A percentile compares a stretch with the other conserved stretches of the same genome.
phyloP scores from a whole-genome alignment of 2,888 invertebrate genomes.

The Stenchaetothrips biformis region DNA sequence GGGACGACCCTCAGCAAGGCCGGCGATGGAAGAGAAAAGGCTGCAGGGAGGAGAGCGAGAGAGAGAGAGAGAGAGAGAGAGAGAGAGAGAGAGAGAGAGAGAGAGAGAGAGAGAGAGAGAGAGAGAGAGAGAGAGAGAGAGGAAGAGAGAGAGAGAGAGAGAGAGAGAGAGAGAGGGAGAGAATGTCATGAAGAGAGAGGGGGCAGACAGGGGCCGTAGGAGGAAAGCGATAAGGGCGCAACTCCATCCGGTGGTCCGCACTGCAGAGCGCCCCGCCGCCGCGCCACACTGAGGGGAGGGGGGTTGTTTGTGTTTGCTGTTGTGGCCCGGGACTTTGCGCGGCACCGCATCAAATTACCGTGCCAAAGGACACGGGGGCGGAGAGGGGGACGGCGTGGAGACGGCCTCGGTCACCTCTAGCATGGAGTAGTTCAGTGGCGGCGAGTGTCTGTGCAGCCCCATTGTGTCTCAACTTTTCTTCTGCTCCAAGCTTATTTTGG shows the following conservation, averaged over 20 bases:
- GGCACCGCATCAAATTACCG: slow-evolving; percentile 9
- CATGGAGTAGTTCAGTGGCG: too few relatives aligned
- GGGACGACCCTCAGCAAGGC: background rate
- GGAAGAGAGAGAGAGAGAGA: background rate
- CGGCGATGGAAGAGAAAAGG: background rate
- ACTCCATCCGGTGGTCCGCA: background rate
- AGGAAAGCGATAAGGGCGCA: background rate
- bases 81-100: background rate
- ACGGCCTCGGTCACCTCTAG: too few relatives aligned
- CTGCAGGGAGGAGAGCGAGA: background rate
- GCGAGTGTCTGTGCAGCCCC: too few relatives aligned
- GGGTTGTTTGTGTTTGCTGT: background rate
- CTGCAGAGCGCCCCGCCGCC: background rate
- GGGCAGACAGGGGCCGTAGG: background rate
- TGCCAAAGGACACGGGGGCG: background rate
- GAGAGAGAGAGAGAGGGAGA: background rate
- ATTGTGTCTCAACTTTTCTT: too few relatives aligned
- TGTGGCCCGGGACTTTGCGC: slow-evolving; percentile 6
- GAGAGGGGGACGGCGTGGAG: too few relatives aligned
- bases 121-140: background rate
- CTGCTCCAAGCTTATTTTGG: too few relatives aligned
- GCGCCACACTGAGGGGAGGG: background rate
- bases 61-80: background rate
- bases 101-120: background rate
- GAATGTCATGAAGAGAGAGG: too few relatives aligned